Base-by-base conservation (phyloP, 2,113 vertebrate species). In the Leucoraja erinaceus region DNA sequence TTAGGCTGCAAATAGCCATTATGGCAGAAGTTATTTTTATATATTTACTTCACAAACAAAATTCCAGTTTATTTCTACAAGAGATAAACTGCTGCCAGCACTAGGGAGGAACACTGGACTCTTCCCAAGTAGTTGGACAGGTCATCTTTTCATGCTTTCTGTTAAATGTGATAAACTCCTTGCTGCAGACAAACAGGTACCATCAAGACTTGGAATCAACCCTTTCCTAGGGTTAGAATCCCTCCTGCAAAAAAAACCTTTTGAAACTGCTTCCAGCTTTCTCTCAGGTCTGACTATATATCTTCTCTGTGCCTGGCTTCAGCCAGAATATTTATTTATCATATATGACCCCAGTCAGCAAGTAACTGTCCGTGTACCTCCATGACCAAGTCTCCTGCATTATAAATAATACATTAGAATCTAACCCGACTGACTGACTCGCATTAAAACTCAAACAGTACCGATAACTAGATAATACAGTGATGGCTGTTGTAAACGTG, bases 201-300 rank as follows among this genome's bases (percentile, higher is more conserved):
- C 11, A 33, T 91, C 88, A 91, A 72, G 63, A 72, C 9, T 66
- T 47, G 88, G 31, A 70, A 91, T 91, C 88, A 91, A 66, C 20
- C 14, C 28, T 38, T 47, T 91, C 56, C 8, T 9, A 72, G 88
- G 63, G 22, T 7, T 16, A 72, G 88, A 91, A 70, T 33, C 31
- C 31, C 33, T 91, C 88, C 31, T 91, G 63, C 47, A 12, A 91
- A 8, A 18, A 18, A 72, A 91, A 38, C 10, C 33, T 33, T 68
- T 90, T 72, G 72, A 91, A 72, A 72, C 66, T 91, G 88, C 20
- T 72, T 91, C 88, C 66, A 91, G 88, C 33, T 91, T 91, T 91
- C 88, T 72, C 18, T 91, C 20, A 72, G 20, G 33, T 18, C 63
- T 25, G 66, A 72, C 66, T 12, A 91, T 72, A 91, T 25, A 70